Base-by-base conservation (phyloP, 2,888 invertebrate species). In the Rotaria sp. region DNA sequence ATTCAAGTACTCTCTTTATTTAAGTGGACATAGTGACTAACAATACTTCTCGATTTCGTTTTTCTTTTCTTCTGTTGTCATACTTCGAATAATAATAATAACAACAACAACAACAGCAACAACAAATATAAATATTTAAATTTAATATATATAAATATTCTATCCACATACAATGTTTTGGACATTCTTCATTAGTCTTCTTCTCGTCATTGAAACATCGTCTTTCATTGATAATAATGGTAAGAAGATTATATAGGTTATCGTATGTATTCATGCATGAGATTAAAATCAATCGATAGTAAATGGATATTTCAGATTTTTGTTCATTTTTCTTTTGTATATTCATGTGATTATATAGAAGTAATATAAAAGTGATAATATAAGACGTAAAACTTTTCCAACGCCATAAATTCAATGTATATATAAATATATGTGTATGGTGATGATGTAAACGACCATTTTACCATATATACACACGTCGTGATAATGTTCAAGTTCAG, bases 401-500 rank as follows among this genome's bases (percentile, higher is more conserved):
- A 35, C 18, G 67, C 38, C 67, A 67, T 67, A 67, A 67, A 67
- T 67, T 35, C 35, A 18, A 35, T 67, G 21, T 67, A 67, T 67
- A 67, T 35, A 67, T 67, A 35, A 67, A 67, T 67, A 35, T 67
- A 67, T 67, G 15, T 30, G 10, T 67, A 67, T 67, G 67, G 67
- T 38, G 67, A 67, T 67, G 67, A 67, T 67, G 67, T 67, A 67
- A 67, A 67, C 67, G 67, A 67, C 18, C 67, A 35, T 67, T 67
- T 35, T 67, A 67, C 35, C 67, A 67, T 67, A 67, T 13, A 48
- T 24, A 52, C 67, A 67, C 26, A 67, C 67, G 67, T 67, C 67
- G 67, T 67, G 67, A 67, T 67, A 67, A 67, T 67, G 67, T 67
- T 67, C 67, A 67, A 67, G 67, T 67, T 67, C 67, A 67, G 67